Evolutionary conservation across 2,888 invertebrate genomes (phyloP).

Genomic region (Tiliacea aurago): DNA sequence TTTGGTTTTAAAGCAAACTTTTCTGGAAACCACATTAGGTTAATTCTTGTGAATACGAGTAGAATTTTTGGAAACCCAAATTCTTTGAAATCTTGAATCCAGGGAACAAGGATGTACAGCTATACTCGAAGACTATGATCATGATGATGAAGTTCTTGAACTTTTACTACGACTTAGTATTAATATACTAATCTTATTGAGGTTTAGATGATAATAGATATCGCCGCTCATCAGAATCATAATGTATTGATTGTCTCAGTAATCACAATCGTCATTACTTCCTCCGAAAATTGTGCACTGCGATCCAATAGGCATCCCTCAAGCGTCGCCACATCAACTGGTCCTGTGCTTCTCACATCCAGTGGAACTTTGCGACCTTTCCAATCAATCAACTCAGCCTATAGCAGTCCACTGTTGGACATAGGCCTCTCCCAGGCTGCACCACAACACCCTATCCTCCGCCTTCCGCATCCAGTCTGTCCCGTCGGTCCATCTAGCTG

Average conservation of each 20-base stretch:
- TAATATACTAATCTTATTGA: neutral
- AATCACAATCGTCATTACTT: neutral
- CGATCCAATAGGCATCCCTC: neutral
- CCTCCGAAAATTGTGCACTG: neutral
- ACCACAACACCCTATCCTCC: too few species aligned
- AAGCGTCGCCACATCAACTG: neutral
- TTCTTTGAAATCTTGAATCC: neutral
- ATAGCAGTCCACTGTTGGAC: too few species aligned
- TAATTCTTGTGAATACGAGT: neutral
- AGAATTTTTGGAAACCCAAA: neutral
- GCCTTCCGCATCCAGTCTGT: too few species aligned
- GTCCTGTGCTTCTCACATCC: neutral
- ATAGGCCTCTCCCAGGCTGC: too few species aligned
- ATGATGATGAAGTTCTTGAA: neutral
- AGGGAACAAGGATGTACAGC: neutral
- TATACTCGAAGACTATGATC: neutral
- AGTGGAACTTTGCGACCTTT: neutral
- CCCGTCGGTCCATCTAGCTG: too few species aligned
- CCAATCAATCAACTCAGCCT: too few species aligned
- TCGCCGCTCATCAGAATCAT: neutral
- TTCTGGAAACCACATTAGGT: neutral
- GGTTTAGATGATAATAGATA: neutral
- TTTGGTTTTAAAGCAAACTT: neutral
- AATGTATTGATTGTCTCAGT: neutral
- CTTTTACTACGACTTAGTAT: neutral